A percentile compares a stretch with the other conserved stretches of the same genome.
Evolutionary conservation across 2,797 vertebrate species (phyloP).

Genomic region (Chromobotia macracanthus): DNA sequence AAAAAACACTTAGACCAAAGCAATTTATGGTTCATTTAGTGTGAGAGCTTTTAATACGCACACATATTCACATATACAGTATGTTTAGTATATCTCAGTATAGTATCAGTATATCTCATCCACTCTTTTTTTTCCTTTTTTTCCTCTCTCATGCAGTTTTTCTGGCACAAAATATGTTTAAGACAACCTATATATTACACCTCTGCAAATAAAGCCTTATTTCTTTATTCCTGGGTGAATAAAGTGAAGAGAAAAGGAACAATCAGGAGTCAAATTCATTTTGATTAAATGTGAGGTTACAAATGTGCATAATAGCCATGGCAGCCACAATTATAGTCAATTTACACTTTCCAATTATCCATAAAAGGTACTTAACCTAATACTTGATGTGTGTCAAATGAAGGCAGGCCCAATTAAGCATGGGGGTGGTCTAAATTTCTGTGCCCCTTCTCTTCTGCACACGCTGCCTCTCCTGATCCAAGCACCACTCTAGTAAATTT

Average conservation of each 20-base stretch:
- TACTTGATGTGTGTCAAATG: constrained; percentile 61
- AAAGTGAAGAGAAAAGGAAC: constrained; percentile 36
- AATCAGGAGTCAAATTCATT: too few relatives aligned
- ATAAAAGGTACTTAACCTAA: constrained; percentile 70
- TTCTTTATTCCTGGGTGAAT: constrained; percentile 1
- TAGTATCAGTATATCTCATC: too few relatives aligned
- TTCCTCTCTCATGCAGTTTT: background rate
- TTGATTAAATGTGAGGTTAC: constrained; percentile 59
- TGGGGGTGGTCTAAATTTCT: constrained; percentile 53
- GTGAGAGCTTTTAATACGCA: constrained; percentile 19
- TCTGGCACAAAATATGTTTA: background rate
- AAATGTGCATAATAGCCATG: constrained; percentile 57
- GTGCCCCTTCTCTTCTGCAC: constrained; percentile 27
- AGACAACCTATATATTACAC: constrained; percentile 11
- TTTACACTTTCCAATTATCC: constrained; percentile 69
- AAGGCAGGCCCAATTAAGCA: constrained; percentile 62
- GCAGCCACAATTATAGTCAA: constrained; percentile 62
- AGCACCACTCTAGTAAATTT: constrained; percentile 53
- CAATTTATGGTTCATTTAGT: constrained; percentile 18
- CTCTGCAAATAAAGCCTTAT: background rate
- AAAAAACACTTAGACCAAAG: background rate
- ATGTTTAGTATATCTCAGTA: too few relatives aligned
- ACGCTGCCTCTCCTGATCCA: constrained; percentile 43
- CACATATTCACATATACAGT: background rate
- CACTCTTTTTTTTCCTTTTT: background rate